Conservation (phyloP, 2,113 vertebrate species). For the Mastomys natalensis region DNA sequence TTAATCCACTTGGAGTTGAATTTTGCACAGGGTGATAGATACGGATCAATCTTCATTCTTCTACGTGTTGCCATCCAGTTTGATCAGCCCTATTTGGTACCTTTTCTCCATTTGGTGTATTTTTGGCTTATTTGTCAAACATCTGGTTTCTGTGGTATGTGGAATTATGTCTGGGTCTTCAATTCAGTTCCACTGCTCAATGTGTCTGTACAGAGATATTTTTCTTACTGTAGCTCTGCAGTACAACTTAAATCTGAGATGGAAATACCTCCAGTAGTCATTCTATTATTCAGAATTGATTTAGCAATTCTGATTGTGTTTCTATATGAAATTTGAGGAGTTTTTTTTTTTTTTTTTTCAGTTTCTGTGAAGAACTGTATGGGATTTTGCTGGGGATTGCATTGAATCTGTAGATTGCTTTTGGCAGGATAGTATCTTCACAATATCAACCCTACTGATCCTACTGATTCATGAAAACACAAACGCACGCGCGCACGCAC, state of each 20-base stretch:
- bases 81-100: neutral
- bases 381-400: neutral
- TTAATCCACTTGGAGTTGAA: neutral
- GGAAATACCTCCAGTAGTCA: neutral
- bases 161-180: neutral
- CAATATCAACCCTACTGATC: neutral
- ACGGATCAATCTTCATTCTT: neutral
- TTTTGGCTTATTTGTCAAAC: neutral
- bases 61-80: neutral
- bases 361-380: neutral
- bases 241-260: neutral
- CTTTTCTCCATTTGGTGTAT: neutral
- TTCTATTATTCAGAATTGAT: neutral
- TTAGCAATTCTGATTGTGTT: neutral
- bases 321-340: neutral
- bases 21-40: neutral
- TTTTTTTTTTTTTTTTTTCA: neutral
- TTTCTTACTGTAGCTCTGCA: neutral
- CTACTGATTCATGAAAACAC: neutral
- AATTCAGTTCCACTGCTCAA: neutral
- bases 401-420: neutral
- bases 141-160: neutral
- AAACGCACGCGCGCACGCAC: too few species aligned
- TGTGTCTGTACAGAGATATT: neutral
- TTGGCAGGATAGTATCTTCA: neutral